Evolutionary conservation across 92 coral and sea anemone genomes (phyloP).

Genomic region (Parazoanthus darwini): DNA sequence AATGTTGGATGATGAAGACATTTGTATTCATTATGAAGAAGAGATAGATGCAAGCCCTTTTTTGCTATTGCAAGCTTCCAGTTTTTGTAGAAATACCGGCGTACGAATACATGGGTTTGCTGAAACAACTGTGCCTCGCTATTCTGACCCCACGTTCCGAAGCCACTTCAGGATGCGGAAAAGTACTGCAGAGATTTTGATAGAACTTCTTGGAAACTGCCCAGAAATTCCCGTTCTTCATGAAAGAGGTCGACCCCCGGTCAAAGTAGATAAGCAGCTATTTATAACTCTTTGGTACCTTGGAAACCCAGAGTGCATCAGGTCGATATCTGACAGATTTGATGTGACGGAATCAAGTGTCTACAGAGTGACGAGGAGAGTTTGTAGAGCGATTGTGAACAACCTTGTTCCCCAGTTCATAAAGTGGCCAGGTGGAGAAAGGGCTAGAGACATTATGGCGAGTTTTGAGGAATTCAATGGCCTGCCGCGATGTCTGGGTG

Average conservation of each 20-base stretch:
- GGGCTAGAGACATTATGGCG: conserved; percentile 1
- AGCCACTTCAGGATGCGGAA: neutral
- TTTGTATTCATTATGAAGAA: neutral
- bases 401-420: conserved; percentile 11
- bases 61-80: neutral
- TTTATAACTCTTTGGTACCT: conserved; percentile 24
- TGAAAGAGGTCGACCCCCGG: neutral
- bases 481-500: conserved; percentile 41
- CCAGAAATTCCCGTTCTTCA: neutral
- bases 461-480: conserved; percentile 34
- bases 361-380: neutral
- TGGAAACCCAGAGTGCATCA: conserved; percentile 18
- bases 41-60: neutral
- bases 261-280: neutral
- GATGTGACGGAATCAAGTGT: conserved; percentile 42
- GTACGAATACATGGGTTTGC: too few relatives aligned
- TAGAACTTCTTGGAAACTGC: neutral
- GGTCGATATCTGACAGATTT: conserved; percentile 55
- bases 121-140: neutral
- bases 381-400: conserved; percentile 12
- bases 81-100: neutral
- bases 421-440: conserved; percentile 34
- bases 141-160: neutral
- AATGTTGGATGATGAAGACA: neutral
- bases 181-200: neutral